Evolutionary conservation across 2,113 vertebrate genomes (phyloP).

Genomic region (Cromileptes altivelis): DNA sequence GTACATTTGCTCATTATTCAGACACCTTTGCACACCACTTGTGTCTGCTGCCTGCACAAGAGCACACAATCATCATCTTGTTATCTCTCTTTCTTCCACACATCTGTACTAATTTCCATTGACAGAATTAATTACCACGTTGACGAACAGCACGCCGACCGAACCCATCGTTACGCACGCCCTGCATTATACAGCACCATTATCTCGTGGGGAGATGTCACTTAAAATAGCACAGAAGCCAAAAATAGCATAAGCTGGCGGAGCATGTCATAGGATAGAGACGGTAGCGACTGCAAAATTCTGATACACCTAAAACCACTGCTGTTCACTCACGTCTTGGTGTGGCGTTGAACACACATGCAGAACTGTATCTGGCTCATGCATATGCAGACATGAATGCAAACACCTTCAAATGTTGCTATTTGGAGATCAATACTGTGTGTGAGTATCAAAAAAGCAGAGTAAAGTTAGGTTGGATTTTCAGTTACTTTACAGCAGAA

Average conservation of each 20-base stretch:
- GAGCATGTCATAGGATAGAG: conserved; percentile 36
- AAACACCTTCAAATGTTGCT: conserved; percentile 19
- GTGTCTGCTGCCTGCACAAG: neutral
- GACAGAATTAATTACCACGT: conserved; percentile 61
- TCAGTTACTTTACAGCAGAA: conserved; percentile 20
- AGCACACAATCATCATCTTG: conserved; percentile 22
- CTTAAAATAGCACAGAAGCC: conserved; percentile 52
- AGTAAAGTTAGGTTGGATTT: conserved; percentile 21
- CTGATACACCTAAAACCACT: conserved; percentile 48
- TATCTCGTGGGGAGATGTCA: conserved; percentile 55
- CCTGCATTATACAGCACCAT: conserved; percentile 44
- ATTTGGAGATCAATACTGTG: conserved; percentile 5
- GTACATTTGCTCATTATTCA: conserved; percentile 40
- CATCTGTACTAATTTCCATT: conserved; percentile 65
- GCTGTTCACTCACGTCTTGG: neutral
- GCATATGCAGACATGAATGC: neutral
- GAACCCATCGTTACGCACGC: conserved; percentile 14
- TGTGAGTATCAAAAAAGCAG: conserved; percentile 21
- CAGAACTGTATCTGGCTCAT: neutral
- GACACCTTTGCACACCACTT: conserved; percentile 19
- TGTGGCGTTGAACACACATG: neutral
- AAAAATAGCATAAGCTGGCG: conserved; percentile 56
- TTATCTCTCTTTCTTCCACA: conserved; percentile 63
- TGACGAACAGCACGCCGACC: conserved; percentile 35
- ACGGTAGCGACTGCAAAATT: conserved; percentile 11